A percentile compares a stretch with the other conserved stretches of the same genome.
These are phyloP conservation scores for Isichthys henryi DNA, from an alignment of 2,113 vertebrate genomes.

Conservation along the genomic window DNA sequence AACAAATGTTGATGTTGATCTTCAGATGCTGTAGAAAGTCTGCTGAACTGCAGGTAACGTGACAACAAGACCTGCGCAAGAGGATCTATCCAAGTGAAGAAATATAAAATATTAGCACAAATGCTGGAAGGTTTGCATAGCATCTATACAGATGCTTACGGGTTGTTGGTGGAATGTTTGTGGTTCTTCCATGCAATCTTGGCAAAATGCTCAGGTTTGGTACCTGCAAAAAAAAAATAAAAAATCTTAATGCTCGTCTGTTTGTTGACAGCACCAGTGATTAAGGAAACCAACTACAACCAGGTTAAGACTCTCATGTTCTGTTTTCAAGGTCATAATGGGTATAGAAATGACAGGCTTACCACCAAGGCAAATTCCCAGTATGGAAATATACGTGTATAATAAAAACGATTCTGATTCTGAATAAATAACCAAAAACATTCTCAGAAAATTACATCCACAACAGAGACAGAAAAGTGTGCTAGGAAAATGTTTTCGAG, in stretches of 20 bases:
- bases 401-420: no score
- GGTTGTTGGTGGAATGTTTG: slow-evolving; percentile 88
- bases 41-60: neutral
- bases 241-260: neutral
- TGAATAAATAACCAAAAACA: neutral
- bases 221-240: slow-evolving; percentile 61
- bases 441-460: neutral
- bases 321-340: neutral
- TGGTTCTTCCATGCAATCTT: slow-evolving; percentile 99
- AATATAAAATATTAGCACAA: neutral
- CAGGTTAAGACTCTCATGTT: neutral
- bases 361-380: no score
- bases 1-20: neutral
- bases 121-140: neutral
- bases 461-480: neutral
- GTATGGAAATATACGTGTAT: neutral
- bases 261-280: neutral
- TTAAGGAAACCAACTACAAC: neutral
- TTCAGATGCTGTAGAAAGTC: neutral
- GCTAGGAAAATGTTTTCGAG: no score
- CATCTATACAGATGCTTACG: slow-evolving; percentile 58
- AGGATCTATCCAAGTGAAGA: neutral
- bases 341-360: neutral
- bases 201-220: slow-evolving; percentile 87
- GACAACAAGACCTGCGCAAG: neutral